Conservation (phyloP, 2,113 vertebrate genomes). For the Actenoides hombroni region DNA sequence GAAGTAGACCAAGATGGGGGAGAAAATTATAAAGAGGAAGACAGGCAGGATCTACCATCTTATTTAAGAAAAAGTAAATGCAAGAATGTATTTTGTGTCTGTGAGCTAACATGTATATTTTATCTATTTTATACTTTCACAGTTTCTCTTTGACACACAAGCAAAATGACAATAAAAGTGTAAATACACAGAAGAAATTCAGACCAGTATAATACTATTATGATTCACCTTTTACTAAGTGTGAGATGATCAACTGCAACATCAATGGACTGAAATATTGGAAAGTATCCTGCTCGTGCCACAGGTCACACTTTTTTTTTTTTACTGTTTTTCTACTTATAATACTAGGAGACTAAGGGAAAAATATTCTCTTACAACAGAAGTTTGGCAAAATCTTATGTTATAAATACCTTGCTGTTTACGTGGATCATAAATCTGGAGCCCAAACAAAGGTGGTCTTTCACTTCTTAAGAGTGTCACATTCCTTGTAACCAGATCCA, state of each 20-base stretch:
- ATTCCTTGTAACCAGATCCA: conserved; percentile 87
- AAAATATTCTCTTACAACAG: not conserved
- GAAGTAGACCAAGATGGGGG: not conserved
- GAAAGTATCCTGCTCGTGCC: not conserved
- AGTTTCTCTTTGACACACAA: not conserved
- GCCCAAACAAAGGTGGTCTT: conserved; percentile 91
- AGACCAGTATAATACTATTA: not conserved
- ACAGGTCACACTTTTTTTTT: not conserved
- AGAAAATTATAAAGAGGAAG: not conserved
- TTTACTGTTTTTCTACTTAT: no score
- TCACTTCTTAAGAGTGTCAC: conserved; percentile 90
- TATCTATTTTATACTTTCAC: not conserved
- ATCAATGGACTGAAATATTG: not conserved
- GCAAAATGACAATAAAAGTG: not conserved
- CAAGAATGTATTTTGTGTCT: not conserved
- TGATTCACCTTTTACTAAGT: not conserved
- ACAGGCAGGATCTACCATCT: not conserved
- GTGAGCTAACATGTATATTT: not conserved
- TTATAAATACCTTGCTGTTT: conserved; percentile 89
- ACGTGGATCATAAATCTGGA: conserved; percentile 91
- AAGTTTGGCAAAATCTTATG: not conserved
- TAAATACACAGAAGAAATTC: not conserved
- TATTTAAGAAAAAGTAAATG: not conserved
- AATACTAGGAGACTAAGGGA: not conserved
- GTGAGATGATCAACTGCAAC: not conserved